phyloP scores from a whole-genome alignment of 2,113 vertebrate species.

The Chroicocephalus ridibundus region DNA sequence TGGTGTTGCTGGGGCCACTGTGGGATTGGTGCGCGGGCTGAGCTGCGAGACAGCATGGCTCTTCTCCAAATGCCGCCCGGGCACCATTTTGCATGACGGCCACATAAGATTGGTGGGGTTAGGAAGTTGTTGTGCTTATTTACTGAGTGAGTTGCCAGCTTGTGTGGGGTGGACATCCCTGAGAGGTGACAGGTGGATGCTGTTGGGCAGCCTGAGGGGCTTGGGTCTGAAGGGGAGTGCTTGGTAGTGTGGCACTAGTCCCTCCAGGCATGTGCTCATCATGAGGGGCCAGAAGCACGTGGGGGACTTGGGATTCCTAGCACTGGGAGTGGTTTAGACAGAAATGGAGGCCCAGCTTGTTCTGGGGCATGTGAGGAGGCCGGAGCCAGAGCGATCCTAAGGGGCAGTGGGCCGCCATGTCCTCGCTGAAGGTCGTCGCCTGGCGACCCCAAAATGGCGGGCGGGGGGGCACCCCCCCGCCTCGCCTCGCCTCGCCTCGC shows the following conservation, averaged over 20 bases:
- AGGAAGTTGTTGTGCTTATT: neutral
- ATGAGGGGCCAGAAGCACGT: neutral
- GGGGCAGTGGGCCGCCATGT: neutral
- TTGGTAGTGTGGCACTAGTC: accelerated
- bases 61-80: accelerated
- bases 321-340: accelerated
- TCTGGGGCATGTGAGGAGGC: neutral
- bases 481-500: no score
- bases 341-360: neutral
- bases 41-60: neutral
- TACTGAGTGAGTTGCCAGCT: neutral
- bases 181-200: neutral
- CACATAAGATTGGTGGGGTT: neutral
- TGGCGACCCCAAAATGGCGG: neutral
- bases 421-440: neutral
- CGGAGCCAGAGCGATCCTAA: accelerated
- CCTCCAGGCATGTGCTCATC: accelerated
- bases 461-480: neutral
- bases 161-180: no score
- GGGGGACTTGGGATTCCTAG: neutral
- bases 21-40: accelerated
- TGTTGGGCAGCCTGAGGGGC: neutral
- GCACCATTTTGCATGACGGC: neutral
- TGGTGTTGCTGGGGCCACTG: accelerated
- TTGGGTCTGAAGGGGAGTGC: neutral